phyloP scores from a whole-genome alignment of 2,113 vertebrate genomes.

The Aspiorhynchus laticeps region DNA sequence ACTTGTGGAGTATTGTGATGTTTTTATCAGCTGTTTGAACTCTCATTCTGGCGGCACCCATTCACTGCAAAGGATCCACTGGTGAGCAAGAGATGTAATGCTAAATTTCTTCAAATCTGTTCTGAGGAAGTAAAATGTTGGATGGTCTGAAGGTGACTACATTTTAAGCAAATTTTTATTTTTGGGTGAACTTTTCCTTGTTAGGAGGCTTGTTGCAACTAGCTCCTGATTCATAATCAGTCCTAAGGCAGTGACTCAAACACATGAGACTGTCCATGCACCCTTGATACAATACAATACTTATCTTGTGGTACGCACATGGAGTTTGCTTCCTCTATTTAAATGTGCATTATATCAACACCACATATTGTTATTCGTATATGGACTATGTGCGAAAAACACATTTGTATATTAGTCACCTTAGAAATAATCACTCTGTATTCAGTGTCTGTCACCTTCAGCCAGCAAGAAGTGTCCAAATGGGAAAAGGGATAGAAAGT shows the following conservation, averaged over 20 bases:
- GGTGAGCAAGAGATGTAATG: no score
- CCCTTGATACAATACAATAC: conserved; percentile 25
- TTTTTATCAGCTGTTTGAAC: neutral
- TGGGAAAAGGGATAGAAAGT: neutral
- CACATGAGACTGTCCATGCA: neutral
- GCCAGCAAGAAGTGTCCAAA: neutral
- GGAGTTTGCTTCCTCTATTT: neutral
- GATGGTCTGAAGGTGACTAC: neutral
- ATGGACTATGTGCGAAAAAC: neutral
- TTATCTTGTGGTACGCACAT: neutral
- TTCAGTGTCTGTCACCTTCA: neutral
- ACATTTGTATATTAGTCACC: neutral
- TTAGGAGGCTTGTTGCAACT: neutral
- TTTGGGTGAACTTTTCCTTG: neutral
- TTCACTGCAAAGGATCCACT: neutral
- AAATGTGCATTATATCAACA: neutral
- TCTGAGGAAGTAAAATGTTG: neutral
- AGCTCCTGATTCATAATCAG: neutral
- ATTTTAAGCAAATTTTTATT: neutral
- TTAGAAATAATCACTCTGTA: neutral
- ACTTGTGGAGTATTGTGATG: neutral
- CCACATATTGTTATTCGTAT: neutral
- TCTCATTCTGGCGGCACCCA: neutral
- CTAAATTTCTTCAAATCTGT: neutral
- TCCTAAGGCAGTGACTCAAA: neutral